Conservation (phyloP, 2,888 invertebrate genomes). For the Thereva nobilitata region DNA sequence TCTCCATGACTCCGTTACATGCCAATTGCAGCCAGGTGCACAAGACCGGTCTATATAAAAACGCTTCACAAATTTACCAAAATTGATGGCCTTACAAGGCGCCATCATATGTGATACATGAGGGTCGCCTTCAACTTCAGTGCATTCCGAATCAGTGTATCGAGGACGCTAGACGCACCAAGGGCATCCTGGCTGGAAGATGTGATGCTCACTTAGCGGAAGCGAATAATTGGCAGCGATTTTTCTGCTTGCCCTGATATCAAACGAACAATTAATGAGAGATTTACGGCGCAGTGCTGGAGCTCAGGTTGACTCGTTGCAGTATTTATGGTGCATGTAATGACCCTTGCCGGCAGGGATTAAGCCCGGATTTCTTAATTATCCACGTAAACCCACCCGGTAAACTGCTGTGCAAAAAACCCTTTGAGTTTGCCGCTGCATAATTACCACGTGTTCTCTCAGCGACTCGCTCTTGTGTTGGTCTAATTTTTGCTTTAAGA, state of each 20-base stretch:
- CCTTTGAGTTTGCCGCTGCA: conserved; percentile 5
- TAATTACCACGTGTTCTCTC: background rate
- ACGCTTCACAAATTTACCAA: too few species aligned
- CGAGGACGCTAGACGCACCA: background rate
- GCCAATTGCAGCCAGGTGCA: too few species aligned
- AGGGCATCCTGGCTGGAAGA: conserved; percentile 7
- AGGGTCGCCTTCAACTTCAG: too few species aligned
- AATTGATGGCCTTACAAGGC: too few species aligned
- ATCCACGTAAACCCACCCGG: conserved; percentile 8
- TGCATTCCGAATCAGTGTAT: background rate
- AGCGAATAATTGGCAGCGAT: conserved; percentile 37
- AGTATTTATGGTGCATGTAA: background rate
- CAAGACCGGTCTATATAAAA: too few species aligned
- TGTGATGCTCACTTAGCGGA: conserved; percentile 38
- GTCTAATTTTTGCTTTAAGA: background rate
- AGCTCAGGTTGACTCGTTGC: too few species aligned
- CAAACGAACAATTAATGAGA: too few species aligned
- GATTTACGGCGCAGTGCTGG: too few species aligned
- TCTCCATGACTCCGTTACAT: too few species aligned
- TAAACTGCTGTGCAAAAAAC: background rate
- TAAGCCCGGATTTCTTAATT: conserved; percentile 11
- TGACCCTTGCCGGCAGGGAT: conserved; percentile 6
- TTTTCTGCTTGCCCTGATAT: too few species aligned
- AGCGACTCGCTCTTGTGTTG: background rate
- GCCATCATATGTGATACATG: too few species aligned